Base-by-base conservation (phyloP, 2,113 vertebrate genomes). In the Callorhinus ursinus region DNA sequence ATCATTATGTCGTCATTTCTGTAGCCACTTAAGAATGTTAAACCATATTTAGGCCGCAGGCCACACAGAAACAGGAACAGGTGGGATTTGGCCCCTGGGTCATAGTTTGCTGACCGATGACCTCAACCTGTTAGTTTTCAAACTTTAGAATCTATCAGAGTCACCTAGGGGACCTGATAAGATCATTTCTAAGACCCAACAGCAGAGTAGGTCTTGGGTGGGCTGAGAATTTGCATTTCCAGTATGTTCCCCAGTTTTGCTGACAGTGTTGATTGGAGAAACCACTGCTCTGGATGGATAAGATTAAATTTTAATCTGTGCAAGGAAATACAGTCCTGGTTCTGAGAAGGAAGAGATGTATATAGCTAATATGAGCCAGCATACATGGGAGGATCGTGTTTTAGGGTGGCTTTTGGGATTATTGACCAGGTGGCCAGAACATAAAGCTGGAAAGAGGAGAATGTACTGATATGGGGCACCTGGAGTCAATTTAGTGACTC, bases 381-480 rank as follows among this genome's bases (percentile, higher is more conserved):
- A 80, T 22, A 0, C 26, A n/a, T 6, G 42, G 13, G 12, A 6
- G 57, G 10, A 13, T 33, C 14, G 14, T 1, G 2, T 33, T 80
- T 55, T 74, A 2, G 5, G 63, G 26, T 19, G 12, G 7, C 11
- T 69, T 2, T 81, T 46, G 15, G 1, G 33, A 18, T 10, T 86
- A 16, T 4, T 53, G 12, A 55, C 5, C 19, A 1, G 5, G 39
- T 85, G 5, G 36, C 4, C 2, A 55, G 46, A 76, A n/a, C n/a
- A 65, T 21, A 86, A 85, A 67, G 13, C 4, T 90, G 12, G 19
- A 46, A 63, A 51, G 4, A 71, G 1, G 28, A 10, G n/a, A 59
- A n/a, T 7, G 19, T 26, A 18, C 57, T 49, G 10, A 39, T 1
- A 24, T 36, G 5, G n/a, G 33, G 9, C 1, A 28, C 19, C 0